Evolutionary conservation across 64 coral and sea anemone species (phyloP).

Genomic region (Stylophora pistillata): DNA sequence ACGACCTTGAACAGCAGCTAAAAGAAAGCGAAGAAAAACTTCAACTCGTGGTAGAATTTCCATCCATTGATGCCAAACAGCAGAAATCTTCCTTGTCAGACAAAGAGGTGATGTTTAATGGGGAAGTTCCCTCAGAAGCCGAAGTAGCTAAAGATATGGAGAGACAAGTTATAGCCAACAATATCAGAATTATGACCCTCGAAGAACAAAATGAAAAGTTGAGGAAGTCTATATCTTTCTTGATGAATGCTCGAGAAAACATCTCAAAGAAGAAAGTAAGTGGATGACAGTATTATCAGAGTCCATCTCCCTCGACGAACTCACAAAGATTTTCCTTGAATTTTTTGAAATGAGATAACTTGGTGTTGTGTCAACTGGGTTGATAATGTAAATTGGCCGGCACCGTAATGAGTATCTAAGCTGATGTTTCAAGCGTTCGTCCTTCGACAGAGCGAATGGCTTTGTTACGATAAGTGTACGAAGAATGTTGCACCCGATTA

Average conservation of each 20-base stretch:
- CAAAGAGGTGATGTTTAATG: conserved; percentile 56
- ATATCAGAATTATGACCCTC: conserved; percentile 81
- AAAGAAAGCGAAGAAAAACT: conserved; percentile 77
- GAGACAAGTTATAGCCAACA: conserved; percentile 91
- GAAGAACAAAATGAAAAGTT: conserved; percentile 93
- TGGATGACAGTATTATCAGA: neutral
- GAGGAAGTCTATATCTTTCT: conserved; percentile 76
- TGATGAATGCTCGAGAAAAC: conserved; percentile 58
- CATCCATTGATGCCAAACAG: conserved; percentile 63
- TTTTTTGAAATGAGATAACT: no score
- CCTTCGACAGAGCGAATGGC: no score
- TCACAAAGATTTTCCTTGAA: no score
- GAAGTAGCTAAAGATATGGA: conserved; percentile 91
- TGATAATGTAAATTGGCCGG: no score
- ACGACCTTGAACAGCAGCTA: conserved; percentile 61
- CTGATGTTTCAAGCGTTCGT: no score
- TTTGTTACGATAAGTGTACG: no score
- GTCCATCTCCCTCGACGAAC: neutral
- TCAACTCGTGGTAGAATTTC: conserved; percentile 73
- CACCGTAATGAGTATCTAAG: no score
- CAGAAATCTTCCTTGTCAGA: conserved; percentile 10
- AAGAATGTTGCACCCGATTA: no score
- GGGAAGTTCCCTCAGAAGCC: conserved; percentile 29
- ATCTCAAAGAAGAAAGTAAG: conserved; percentile 59
- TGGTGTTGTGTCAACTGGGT: no score